Evolutionary conservation across 2,113 vertebrate genomes (phyloP).

Genomic region (Apteryx mantelli): DNA sequence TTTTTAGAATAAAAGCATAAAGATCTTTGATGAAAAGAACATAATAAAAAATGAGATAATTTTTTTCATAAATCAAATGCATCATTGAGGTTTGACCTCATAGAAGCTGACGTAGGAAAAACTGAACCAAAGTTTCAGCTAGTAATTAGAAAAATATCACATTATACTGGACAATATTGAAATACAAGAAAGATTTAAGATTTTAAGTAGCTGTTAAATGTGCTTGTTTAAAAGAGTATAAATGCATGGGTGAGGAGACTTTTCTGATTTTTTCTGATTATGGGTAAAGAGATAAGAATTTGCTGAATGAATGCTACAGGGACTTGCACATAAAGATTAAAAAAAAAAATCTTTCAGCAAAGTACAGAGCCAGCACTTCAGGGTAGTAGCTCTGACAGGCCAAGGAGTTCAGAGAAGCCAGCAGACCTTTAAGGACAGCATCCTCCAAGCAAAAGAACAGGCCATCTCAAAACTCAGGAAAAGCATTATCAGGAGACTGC

Average conservation of each 20-base stretch:
- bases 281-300: neutral
- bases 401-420: neutral
- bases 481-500: neutral
- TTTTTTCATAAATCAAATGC: neutral
- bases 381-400: neutral
- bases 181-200: neutral
- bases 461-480: too few relatives aligned
- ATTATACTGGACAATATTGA: neutral
- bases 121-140: neutral
- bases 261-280: neutral
- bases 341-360: neutral
- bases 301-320: neutral
- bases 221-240: neutral
- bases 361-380: neutral
- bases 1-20: neutral
- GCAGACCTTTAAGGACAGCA: neutral
- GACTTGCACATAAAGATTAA: neutral
- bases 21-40: neutral
- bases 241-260: neutral
- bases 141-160: neutral
- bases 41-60: neutral
- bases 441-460: neutral
- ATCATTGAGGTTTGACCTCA: neutral
- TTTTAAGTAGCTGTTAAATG: neutral
- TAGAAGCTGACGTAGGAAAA: neutral